phyloP scores from a whole-genome alignment of 2,797 vertebrate species.

The Aeoliscus strigatus region DNA sequence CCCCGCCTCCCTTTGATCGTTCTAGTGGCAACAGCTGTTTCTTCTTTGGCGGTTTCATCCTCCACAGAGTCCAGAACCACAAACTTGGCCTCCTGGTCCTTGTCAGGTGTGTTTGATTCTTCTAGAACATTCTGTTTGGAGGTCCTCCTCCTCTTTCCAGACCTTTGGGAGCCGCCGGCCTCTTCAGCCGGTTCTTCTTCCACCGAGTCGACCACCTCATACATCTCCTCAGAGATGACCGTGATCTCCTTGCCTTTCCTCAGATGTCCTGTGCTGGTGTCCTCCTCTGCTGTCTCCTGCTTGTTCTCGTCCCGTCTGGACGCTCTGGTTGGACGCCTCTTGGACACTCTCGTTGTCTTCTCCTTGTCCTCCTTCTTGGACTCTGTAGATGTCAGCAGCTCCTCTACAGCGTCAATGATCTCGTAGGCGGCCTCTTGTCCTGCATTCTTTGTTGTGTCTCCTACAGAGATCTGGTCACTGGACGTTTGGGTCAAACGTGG shows the following conservation, averaged over 20 bases:
- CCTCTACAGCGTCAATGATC: slow-evolving; percentile 36
- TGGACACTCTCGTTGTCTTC: no score
- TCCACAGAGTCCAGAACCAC: slow-evolving; percentile 44
- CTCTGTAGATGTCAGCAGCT: slow-evolving; percentile 16
- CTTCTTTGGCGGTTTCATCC: not conserved
- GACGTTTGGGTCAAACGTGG: not conserved
- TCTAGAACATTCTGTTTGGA: not conserved
- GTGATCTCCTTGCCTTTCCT: no score
- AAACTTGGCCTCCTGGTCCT: slow-evolving; percentile 9
- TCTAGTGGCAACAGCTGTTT: not conserved
- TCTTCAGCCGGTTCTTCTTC: slow-evolving; percentile 14
- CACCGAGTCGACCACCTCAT: no score
- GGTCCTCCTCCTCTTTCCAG: slow-evolving; percentile 21
- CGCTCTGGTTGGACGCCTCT: no score
- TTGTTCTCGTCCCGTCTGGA: no score
- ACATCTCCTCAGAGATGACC: no score
- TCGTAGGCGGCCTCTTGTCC: slow-evolving; percentile 18
- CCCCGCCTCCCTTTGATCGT: slow-evolving; percentile 23
- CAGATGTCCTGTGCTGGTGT: no score
- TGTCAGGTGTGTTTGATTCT: not conserved
- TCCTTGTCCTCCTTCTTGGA: slow-evolving; percentile 1
- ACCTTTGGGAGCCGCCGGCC: not conserved
- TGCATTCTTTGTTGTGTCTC: slow-evolving; percentile 9
- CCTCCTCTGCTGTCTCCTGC: no score
- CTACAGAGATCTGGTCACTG: slow-evolving; percentile 2